Percentiles rank a stretch among this genome's conserved stretches.
Conservation (phyloP, 1,140 invertebrate genomes). For the Zaprionus vittiger region DNA sequence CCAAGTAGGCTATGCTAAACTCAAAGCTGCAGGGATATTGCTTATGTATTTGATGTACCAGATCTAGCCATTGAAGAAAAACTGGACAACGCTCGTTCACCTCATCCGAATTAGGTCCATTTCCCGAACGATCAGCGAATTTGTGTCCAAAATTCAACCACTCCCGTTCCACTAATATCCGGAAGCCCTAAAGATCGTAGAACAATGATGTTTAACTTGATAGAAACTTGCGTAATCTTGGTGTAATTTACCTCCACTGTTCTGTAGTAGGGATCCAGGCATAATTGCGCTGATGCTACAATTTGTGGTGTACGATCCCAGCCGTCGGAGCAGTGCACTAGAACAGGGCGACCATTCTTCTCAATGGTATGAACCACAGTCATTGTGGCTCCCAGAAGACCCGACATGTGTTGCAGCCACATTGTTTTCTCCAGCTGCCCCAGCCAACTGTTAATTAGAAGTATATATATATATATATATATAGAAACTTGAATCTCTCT, state of each 20-base stretch:
- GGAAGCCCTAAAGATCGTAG: conserved; percentile 90
- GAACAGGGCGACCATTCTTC: conserved; percentile 93
- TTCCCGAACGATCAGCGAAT: conserved; percentile 97
- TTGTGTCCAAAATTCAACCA: conserved; percentile 99
- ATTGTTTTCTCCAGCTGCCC: conserved; percentile 93
- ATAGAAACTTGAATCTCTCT: not conserved
- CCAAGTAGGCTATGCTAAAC: conserved; percentile 96
- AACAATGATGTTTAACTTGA: conserved; percentile 1
- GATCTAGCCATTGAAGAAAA: conserved; percentile 99
- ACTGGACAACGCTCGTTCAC: conserved; percentile 96
- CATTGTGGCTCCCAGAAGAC: conserved; percentile 91
- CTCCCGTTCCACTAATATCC: conserved; percentile 95
- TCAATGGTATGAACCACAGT: conserved; percentile 92
- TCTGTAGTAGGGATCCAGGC: conserved; percentile 96
- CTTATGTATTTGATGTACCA: conserved; percentile 94
- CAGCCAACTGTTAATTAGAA: conserved; percentile 90
- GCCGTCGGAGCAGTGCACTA: conserved; percentile 98
- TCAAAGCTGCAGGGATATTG: conserved; percentile 98
- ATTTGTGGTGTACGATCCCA: conserved; percentile 99
- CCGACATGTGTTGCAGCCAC: conserved; percentile 96
- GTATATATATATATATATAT: not conserved
- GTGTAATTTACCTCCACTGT: conserved; percentile 90
- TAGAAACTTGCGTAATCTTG: not conserved
- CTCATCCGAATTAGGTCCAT: conserved; percentile 92
- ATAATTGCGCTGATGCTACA: conserved; percentile 94